Conservation (phyloP, 2,797 vertebrate genomes). For the Melanotaenia maccullochi region DNA sequence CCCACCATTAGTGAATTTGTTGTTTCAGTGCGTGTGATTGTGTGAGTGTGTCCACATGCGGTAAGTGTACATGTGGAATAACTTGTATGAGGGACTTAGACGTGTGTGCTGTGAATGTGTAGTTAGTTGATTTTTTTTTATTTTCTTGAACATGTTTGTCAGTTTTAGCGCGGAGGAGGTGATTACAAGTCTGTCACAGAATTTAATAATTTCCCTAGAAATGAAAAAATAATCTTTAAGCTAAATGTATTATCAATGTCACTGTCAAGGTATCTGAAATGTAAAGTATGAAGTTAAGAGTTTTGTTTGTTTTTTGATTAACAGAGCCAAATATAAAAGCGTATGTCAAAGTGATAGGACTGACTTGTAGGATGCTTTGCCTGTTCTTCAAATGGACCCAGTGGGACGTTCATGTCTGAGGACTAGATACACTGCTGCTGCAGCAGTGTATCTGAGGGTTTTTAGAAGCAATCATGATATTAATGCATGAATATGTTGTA, state of each 20-base stretch:
- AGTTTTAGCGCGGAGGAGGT: constrained; percentile 38
- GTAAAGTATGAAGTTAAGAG: constrained; percentile 18
- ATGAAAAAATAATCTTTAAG: constrained; percentile 24
- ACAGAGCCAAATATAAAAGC: constrained; percentile 53
- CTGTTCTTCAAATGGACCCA: constrained; percentile 35
- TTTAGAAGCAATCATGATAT: constrained; percentile 40
- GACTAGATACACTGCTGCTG: constrained; percentile 19
- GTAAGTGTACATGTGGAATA: constrained; percentile 8
- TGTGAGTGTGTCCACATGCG: constrained; percentile 13
- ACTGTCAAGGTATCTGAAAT: constrained; percentile 27
- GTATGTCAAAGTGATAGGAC: constrained; percentile 29
- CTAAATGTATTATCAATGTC: constrained; percentile 33
- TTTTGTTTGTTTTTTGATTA: constrained; percentile 30
- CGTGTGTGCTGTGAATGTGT: constrained; percentile 34
- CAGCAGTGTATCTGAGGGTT: constrained; percentile 8
- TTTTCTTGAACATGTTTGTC: constrained; percentile 55
- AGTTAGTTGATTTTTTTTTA: constrained; percentile 31
- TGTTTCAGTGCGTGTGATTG: constrained; percentile 29
- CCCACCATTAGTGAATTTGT: constrained; percentile 55
- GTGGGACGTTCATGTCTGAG: constrained; percentile 50
- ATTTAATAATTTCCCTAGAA: constrained; percentile 24
- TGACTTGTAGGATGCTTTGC: constrained; percentile 48
- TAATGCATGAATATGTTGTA: constrained; percentile 66
- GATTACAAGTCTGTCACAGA: constrained; percentile 20
- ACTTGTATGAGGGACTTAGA: constrained; percentile 13